phyloP scores from a whole-genome alignment of 2,888 invertebrate species.

The Aleiodes testaceus region DNA sequence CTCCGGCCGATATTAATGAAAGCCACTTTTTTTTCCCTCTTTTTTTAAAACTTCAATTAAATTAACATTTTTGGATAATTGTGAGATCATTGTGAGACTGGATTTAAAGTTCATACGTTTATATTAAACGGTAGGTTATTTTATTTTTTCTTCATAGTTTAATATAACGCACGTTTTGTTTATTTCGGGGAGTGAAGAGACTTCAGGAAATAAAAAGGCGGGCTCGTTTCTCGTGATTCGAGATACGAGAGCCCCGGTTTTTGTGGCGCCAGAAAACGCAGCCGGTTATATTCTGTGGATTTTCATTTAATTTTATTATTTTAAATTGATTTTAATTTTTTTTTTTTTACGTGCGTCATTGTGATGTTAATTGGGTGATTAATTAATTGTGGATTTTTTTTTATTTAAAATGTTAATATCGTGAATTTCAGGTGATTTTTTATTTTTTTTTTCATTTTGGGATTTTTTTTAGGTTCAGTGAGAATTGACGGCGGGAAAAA shows the following conservation, averaged over 20 bases:
- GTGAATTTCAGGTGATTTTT: not conserved
- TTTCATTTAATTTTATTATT: no score
- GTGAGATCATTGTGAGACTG: not conserved
- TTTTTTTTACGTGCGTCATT: not conserved
- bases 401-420: not conserved
- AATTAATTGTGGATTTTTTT: no score
- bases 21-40: constrained; percentile 20
- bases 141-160: constrained; percentile 10
- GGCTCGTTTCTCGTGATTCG: constrained; percentile 30
- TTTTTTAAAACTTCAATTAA: not conserved
- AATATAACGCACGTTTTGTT: not conserved
- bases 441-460: not conserved
- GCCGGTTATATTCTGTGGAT: no score
- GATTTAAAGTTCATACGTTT: not conserved
- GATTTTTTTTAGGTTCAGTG: no score
- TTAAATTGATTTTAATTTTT: constrained; percentile 1
- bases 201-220: constrained; percentile 18
- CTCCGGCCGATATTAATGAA: not conserved
- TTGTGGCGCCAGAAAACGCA: constrained; percentile 26
- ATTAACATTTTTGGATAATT: not conserved
- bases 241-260: constrained; percentile 34
- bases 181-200: not conserved
- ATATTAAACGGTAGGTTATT: not conserved
- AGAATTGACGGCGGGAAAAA: not conserved
- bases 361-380: no score